phyloP scores from a whole-genome alignment of 2,888 invertebrate species.

The Harmothoe impar region DNA sequence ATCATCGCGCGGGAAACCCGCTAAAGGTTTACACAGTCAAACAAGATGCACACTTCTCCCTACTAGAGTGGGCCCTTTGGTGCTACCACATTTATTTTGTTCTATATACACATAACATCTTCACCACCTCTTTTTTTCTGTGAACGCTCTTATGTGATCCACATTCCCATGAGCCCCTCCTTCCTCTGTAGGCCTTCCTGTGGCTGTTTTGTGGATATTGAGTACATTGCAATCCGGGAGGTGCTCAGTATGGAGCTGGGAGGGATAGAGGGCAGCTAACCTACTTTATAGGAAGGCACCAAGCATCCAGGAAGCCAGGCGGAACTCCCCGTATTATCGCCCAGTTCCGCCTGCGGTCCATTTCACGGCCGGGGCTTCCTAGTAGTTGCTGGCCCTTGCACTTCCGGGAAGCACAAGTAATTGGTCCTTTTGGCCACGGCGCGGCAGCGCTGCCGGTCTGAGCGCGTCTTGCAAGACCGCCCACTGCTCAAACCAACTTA shows the following conservation, averaged over 20 bases:
- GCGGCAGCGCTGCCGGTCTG: not conserved
- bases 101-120: not conserved
- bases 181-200: not conserved
- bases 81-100: conserved; percentile 20
- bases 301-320: not conserved
- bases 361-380: not conserved
- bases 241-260: no score
- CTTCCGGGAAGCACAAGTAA: conserved; percentile 26
- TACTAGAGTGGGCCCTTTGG: not conserved
- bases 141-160: not conserved
- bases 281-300: not conserved
- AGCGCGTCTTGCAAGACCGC: not conserved
- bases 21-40: not conserved
- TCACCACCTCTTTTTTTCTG: no score
- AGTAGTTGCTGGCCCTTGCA: conserved; percentile 6
- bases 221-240: conserved; percentile 2
- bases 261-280: not conserved
- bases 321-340: not conserved
- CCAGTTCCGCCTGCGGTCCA: conserved; percentile 15
- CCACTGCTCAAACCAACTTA: conserved; percentile 11
- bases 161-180: not conserved
- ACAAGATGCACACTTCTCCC: not conserved
- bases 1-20: not conserved
- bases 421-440: not conserved
- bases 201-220: not conserved